Percentiles rank a stretch among this genome's conserved stretches.
Evolutionary conservation across 2,113 vertebrate species (phyloP).

Genomic region (Martes martes): DNA sequence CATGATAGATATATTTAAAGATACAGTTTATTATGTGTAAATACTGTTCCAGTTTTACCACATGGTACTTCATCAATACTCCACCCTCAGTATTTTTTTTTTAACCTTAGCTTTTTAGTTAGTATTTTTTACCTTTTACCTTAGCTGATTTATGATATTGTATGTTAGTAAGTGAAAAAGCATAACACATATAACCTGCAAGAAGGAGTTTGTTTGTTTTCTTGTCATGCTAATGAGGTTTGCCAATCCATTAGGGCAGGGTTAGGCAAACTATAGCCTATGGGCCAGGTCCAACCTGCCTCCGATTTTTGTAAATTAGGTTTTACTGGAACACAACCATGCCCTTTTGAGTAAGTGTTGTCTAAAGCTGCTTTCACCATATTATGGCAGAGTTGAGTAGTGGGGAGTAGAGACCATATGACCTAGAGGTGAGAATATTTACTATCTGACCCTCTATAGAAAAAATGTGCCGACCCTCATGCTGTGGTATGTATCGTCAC

Average conservation of each 20-base stretch:
- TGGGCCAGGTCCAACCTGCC: background rate
- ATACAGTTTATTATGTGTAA: background rate
- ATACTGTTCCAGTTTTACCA: background rate
- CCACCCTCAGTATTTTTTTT: background rate
- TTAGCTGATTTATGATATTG: background rate
- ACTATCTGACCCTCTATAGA: background rate
- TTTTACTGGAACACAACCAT: background rate
- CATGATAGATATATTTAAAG: background rate
- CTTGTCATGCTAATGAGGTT: background rate
- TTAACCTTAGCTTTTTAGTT: background rate
- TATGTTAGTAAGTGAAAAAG: background rate
- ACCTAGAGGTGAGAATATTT: background rate
- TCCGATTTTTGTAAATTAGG: background rate
- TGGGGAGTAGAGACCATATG: background rate
- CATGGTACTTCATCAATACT: background rate
- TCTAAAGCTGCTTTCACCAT: background rate
- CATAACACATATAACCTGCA: background rate
- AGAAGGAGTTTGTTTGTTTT: background rate
- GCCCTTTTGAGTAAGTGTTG: background rate
- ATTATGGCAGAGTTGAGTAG: background rate
- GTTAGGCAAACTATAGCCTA: background rate
- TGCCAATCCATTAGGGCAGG: background rate
- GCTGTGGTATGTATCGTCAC: background rate
- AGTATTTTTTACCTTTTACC: background rate
- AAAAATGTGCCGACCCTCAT: background rate